Evolutionary conservation across 2,113 vertebrate genomes (phyloP).

Genomic region (Psettodes erumei): DNA sequence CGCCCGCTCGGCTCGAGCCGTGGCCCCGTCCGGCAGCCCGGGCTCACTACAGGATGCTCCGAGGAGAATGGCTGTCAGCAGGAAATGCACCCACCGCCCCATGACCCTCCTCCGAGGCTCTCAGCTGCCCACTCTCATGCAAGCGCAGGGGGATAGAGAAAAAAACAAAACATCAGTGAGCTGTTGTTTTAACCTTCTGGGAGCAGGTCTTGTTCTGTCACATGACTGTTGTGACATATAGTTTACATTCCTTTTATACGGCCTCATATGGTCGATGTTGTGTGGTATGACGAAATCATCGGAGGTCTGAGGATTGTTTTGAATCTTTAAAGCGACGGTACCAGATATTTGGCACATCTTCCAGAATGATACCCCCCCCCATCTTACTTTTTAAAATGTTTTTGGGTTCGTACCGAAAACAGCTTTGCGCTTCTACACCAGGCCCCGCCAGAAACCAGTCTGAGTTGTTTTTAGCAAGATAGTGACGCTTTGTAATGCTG

Average conservation of each 20-base stretch:
- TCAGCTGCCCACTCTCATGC: slow-evolving; percentile 36
- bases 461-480: slow-evolving; percentile 5
- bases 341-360: not conserved
- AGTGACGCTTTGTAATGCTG: slow-evolving; percentile 6
- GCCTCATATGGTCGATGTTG: slow-evolving; percentile 3
- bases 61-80: slow-evolving; percentile 46
- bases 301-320: not conserved
- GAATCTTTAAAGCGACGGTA: not conserved
- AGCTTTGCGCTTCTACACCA: not conserved
- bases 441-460: not conserved
- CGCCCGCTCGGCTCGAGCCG: slow-evolving; percentile 57
- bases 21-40: slow-evolving; percentile 31
- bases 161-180: slow-evolving; percentile 33
- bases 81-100: slow-evolving; percentile 55
- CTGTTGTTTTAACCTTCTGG: slow-evolving; percentile 52
- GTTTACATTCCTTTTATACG: slow-evolving; percentile 40
- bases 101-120: slow-evolving; percentile 52
- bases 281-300: not conserved
- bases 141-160: not conserved
- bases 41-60: slow-evolving; percentile 59
- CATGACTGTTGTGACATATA: slow-evolving; percentile 28
- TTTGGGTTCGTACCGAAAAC: not conserved
- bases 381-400: not conserved
- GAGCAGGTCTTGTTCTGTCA: slow-evolving; percentile 33
- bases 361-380: not conserved